A percentile compares a stretch with the other conserved stretches of the same genome.
These are phyloP conservation scores for Cosmorhoe ocellata DNA, from an alignment of 2,888 invertebrate species.

Conservation along the genomic window DNA sequence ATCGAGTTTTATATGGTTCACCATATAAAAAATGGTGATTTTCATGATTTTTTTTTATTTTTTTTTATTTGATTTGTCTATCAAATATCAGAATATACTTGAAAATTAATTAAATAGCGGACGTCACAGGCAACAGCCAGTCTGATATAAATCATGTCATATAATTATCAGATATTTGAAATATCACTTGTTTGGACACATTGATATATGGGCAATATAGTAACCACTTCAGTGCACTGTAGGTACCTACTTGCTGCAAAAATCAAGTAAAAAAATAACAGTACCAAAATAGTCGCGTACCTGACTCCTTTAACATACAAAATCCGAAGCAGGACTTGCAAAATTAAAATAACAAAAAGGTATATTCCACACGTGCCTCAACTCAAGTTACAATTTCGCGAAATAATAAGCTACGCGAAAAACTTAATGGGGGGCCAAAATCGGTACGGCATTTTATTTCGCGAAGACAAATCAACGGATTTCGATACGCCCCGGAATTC, in stretches of 20 bases:
- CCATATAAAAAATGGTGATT: too few species aligned
- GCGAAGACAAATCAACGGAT: slow-evolving; percentile 72
- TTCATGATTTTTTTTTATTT: too few species aligned
- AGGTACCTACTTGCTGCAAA: too few species aligned
- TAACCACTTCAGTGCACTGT: neutral
- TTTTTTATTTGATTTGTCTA: too few species aligned
- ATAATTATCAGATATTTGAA: too few species aligned
- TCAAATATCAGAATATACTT: too few species aligned
- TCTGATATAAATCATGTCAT: too few species aligned
- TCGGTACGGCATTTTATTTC: slow-evolving; percentile 66
- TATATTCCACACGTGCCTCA: slow-evolving; percentile 66
- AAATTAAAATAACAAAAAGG: slow-evolving; percentile 66
- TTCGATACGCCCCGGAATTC: slow-evolving; percentile 60
- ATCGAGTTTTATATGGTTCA: too few species aligned
- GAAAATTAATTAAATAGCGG: too few species aligned
- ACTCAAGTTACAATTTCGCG: slow-evolving; percentile 67
- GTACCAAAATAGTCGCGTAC: slow-evolving; percentile 21
- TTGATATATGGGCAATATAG: too few species aligned
- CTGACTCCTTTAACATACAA: slow-evolving; percentile 23
- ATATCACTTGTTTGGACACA: too few species aligned
- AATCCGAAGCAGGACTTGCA: slow-evolving; percentile 44
- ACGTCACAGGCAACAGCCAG: too few species aligned
- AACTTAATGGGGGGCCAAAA: slow-evolving; percentile 59
- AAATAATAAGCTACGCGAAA: slow-evolving; percentile 60
- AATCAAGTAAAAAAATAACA: slow-evolving; percentile 2